Evolutionary conservation across 1,140 invertebrate genomes (phyloP).

Genomic region (Drosophila micromelanica): DNA sequence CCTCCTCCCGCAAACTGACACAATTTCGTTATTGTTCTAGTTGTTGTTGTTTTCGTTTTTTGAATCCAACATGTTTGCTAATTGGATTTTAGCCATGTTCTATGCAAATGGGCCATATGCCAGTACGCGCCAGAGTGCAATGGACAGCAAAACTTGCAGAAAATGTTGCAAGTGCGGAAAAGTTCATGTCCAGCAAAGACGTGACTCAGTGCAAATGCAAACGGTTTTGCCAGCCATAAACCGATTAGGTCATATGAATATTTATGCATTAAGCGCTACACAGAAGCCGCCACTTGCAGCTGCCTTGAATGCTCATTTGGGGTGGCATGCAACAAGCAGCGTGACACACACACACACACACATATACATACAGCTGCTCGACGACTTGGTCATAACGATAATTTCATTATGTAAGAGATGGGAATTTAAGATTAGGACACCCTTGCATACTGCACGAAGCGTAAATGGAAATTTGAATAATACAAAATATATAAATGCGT

Average conservation of each 20-base stretch:
- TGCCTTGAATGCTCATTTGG: neutral
- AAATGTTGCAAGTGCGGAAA: conserved; percentile 21
- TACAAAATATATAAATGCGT: neutral
- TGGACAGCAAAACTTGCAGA: conserved; percentile 10
- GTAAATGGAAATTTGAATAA: neutral
- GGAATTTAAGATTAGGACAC: conserved; percentile 10
- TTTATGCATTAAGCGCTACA: conserved; percentile 58
- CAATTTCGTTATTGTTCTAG: neutral
- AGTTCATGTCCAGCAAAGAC: conserved; percentile 60
- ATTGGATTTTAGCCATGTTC: conserved; percentile 37
- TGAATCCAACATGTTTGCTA: conserved; percentile 1
- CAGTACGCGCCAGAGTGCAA: neutral
- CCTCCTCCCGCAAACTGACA: conserved; percentile 4
- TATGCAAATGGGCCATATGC: conserved; percentile 54
- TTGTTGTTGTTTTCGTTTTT: neutral
- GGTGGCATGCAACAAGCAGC: conserved; percentile 59
- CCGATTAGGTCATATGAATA: conserved; percentile 78
- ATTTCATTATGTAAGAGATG: conserved; percentile 35
- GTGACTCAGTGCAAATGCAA: conserved; percentile 60
- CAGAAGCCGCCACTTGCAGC: conserved; percentile 3
- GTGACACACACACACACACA: conserved; percentile 6
- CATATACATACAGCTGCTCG: neutral
- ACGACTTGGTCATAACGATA: conserved; percentile 18
- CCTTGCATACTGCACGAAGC: neutral
- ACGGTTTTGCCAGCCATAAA: conserved; percentile 66